Conservation (phyloP, 2,888 invertebrate species). For the Pterostichus madidus region DNA sequence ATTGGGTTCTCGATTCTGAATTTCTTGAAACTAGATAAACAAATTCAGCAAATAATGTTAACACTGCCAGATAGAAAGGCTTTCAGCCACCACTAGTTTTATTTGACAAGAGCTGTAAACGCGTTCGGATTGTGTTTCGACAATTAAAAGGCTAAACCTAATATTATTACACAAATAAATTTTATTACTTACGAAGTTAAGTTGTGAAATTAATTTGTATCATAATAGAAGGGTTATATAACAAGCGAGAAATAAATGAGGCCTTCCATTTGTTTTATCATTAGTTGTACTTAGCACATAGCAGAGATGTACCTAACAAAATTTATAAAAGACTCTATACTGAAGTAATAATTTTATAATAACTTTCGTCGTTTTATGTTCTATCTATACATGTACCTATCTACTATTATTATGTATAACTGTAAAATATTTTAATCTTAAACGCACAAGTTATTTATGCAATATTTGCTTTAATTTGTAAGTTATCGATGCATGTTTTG, state of each 20-base stretch:
- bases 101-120: conserved; percentile 54
- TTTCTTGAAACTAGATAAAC: conserved; percentile 58
- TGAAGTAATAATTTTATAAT: conserved; percentile 50
- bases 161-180: conserved; percentile 27
- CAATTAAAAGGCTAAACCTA: conserved; percentile 52
- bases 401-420: conserved; percentile 60
- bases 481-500: conserved; percentile 61
- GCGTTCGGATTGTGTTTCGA: conserved; percentile 55
- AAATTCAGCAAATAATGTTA: conserved; percentile 64
- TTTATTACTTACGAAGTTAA: conserved; percentile 18
- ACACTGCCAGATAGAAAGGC: conserved; percentile 61
- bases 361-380: conserved; percentile 50
- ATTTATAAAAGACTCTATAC: conserved; percentile 63
- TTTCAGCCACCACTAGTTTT: conserved; percentile 60
- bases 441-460: conserved; percentile 66
- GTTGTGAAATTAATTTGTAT: conserved; percentile 24
- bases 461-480: conserved; percentile 64
- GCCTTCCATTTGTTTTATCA: conserved; percentile 63
- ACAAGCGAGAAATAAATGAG: conserved; percentile 59
- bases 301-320: conserved; percentile 65
- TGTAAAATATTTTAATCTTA: conserved; percentile 62
- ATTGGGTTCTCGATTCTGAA: conserved; percentile 4
- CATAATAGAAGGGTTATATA: conserved; percentile 29
- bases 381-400: conserved; percentile 56
- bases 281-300: conserved; percentile 66